Conservation (phyloP, 2,113 vertebrate species). For the Chionis minor region DNA sequence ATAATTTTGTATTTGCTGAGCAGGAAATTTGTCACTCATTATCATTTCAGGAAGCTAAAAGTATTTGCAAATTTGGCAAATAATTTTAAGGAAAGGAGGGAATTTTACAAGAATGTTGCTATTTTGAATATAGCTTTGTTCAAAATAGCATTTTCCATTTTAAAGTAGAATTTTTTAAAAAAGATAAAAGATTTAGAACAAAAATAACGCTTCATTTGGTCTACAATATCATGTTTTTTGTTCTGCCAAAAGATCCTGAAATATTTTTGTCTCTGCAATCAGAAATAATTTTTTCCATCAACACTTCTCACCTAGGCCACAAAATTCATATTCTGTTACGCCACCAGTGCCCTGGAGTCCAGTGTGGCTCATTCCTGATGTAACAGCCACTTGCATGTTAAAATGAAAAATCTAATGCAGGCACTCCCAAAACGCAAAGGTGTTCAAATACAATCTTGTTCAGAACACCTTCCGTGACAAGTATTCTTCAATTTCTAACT, state of each 20-base stretch:
- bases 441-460: background rate
- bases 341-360: background rate
- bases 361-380: background rate
- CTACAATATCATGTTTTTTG: background rate
- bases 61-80: background rate
- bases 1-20: background rate
- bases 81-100: background rate
- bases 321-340: background rate
- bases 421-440: background rate
- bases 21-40: background rate
- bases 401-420: background rate
- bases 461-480: background rate
- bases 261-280: background rate
- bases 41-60: background rate
- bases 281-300: background rate
- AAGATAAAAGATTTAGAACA: background rate
- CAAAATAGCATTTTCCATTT: background rate
- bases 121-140: background rate
- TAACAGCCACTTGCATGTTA: background rate
- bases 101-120: background rate
- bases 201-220: background rate
- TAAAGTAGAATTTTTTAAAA: background rate
- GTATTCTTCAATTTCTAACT: background rate
- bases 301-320: background rate
- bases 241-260: background rate